Base-by-base conservation (phyloP, 2,113 vertebrate genomes). In the Antennarius striatus region DNA sequence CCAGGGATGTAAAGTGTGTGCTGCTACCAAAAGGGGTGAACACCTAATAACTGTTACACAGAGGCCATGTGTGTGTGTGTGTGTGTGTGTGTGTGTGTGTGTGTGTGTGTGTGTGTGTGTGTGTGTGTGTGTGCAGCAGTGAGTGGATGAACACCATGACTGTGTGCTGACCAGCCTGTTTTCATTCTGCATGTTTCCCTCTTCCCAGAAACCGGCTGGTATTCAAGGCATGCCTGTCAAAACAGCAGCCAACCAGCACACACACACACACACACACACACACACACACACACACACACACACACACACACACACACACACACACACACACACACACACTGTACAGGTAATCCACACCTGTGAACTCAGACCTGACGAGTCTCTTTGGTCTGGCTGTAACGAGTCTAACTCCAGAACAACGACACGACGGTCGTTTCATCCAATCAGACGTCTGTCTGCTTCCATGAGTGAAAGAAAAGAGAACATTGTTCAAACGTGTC, bases 201-300 rank as follows among this genome's bases (percentile, higher is more conserved):
- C 43, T 76, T 64, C 70, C 53, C 68, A 69, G 74, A 78, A 65
- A 71, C 75, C 78, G 74, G 63, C 70, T 75, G 83, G 86, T 84
- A 84, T 87, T 88, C 54, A 43, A 88, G 83, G 73, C 77, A 77
- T 9, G 75, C 73, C 69, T 84, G 75, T 91, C 73, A 88, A 90
- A 92, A 88, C 85, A 86, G 75, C 67, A 79, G 83, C 72, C 69
- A 82, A 82, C 78, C 80, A 65, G 73, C 57, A 60, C 71, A 60
- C 71, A 76, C 60, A 54, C 75, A 69, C 73, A 63, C 47, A 51
- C 74, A 66, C 45, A 16, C 12, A 68, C 10, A 2, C 13, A 64
- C 17, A 73, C 42, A 40, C 11, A 51, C 28, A 42, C 51, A 53
- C 2, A 40, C 49, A 28, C 53, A 3, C 46, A 32, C 56, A 55